These are phyloP conservation scores for Drosophila mercatorum DNA, from an alignment of 2,888 invertebrate species.

Conservation along the genomic window DNA sequence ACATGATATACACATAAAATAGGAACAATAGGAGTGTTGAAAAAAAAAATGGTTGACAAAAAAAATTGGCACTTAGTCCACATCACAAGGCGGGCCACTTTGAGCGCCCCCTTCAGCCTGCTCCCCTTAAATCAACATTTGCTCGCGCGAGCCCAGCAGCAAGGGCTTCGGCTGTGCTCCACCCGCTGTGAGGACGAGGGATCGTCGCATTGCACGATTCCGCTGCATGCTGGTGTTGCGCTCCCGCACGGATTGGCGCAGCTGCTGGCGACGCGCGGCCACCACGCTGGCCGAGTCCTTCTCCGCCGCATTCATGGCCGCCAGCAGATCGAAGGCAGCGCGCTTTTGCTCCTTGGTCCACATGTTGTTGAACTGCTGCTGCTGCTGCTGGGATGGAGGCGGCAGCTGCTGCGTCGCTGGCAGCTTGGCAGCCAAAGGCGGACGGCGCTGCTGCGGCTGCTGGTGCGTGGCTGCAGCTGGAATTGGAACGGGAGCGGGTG, in stretches of 20 bases:
- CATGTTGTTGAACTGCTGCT: conserved; percentile 64
- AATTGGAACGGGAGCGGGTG: conserved; percentile 17
- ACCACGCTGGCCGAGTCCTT: conserved; percentile 40
- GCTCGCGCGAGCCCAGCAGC: conserved; percentile 52
- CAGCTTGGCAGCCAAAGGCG: conserved; percentile 50
- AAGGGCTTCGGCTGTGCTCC: conserved; percentile 38
- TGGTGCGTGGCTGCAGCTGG: conserved; percentile 6
- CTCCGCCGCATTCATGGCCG: conserved; percentile 82
- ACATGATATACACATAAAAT: conserved; percentile 22
- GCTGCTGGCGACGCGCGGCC: conserved; percentile 67
- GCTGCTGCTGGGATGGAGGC: conserved; percentile 18
- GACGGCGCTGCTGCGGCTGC: conserved; percentile 31
- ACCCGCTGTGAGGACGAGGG: conserved; percentile 40
- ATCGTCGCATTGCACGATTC: conserved; percentile 70
- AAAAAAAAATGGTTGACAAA: conserved; percentile 21
- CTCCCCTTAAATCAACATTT: conserved; percentile 63
- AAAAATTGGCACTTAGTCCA: conserved; percentile 70
- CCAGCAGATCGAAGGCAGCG: conserved; percentile 83
- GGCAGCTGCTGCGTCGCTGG: conserved; percentile 45
- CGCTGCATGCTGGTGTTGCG: conserved; percentile 76
- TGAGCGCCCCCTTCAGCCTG: conserved; percentile 24
- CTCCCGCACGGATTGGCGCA: conserved; percentile 80
- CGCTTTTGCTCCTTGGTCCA: conserved; percentile 84
- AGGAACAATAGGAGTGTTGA: conserved; percentile 35
- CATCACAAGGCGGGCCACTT: conserved; percentile 69